These are phyloP conservation scores for Hybognathus amarus DNA, from an alignment of 2,797 vertebrate species.

Conservation along the genomic window DNA sequence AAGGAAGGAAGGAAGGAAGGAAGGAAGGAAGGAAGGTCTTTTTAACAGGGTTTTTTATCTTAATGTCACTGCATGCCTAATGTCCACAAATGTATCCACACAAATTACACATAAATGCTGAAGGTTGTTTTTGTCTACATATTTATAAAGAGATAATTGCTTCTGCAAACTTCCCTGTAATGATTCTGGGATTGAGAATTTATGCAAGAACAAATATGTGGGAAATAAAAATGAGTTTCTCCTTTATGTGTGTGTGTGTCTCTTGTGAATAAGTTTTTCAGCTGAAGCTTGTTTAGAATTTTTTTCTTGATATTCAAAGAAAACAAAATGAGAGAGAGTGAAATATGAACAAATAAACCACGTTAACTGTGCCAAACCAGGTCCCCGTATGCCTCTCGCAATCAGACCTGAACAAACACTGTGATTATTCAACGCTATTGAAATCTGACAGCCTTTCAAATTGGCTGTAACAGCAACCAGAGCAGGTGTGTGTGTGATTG, in stretches of 20 bases:
- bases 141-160: constrained; percentile 44
- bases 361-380: constrained; percentile 35
- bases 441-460: constrained; percentile 49
- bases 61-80: background rate
- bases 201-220: constrained; percentile 39
- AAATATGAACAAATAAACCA: constrained; percentile 32
- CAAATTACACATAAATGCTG: background rate
- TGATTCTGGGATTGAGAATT: constrained; percentile 41
- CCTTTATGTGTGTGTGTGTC: background rate
- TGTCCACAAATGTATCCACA: background rate
- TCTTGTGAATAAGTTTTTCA: constrained; percentile 27
- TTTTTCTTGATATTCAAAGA: constrained; percentile 23
- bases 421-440: constrained; percentile 56
- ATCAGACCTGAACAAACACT: constrained; percentile 54
- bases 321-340: background rate
- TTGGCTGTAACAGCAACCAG: constrained; percentile 26
- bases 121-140: constrained; percentile 9
- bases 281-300: constrained; percentile 21
- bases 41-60: background rate
- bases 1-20: too few relatives aligned
- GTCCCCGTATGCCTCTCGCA: constrained; percentile 45
- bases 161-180: constrained; percentile 38
- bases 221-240: constrained; percentile 27
- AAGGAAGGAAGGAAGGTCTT: too few relatives aligned
- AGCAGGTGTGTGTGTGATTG: constrained; percentile 43